Conservation (phyloP, 2,113 vertebrate genomes). For the Fregetta grallaria region DNA sequence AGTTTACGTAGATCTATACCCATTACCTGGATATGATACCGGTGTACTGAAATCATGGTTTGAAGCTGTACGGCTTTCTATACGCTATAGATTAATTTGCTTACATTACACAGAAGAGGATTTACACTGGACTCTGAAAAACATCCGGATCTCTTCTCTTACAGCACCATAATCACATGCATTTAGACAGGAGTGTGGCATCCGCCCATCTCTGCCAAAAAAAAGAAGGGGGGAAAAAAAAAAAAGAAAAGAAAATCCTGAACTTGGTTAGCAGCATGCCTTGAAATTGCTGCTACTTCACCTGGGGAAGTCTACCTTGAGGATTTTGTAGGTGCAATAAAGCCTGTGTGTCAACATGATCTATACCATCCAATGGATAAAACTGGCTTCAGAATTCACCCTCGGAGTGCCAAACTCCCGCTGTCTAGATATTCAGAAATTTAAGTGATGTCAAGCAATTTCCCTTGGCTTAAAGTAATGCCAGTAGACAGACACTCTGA, state of each 20-base stretch:
- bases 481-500: constrained; percentile 63
- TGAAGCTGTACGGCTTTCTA: background rate
- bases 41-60: background rate
- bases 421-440: background rate
- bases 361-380: background rate
- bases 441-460: constrained; percentile 63
- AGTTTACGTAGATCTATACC: background rate
- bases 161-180: background rate
- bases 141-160: background rate
- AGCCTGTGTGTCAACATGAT: background rate
- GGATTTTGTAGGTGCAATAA: background rate
- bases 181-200: background rate
- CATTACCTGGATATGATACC: background rate
- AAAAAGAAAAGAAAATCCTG: background rate
- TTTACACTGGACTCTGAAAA: background rate
- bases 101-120: background rate
- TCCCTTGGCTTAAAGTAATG: constrained; percentile 58
- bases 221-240: accelerated
- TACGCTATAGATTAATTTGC: background rate
- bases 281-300: background rate
- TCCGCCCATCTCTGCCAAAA: background rate
- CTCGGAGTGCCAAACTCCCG: background rate
- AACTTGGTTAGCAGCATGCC: background rate
- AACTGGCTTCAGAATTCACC: background rate
- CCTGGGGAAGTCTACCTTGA: background rate